Base-by-base conservation (phyloP, 1,140 invertebrate genomes). In the Papilio polyxenes region DNA sequence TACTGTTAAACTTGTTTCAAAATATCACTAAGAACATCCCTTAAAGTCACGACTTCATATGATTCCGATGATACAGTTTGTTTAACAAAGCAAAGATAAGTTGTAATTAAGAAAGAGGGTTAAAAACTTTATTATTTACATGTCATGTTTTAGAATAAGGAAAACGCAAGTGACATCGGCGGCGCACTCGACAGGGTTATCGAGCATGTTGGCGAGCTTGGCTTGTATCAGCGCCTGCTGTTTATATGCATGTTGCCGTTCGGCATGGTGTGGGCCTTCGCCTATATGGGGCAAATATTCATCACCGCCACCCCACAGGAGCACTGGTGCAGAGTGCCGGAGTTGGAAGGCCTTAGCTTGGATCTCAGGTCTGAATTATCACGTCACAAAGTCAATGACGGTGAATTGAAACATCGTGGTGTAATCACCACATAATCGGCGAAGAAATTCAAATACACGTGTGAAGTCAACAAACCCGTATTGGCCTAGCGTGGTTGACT, bases 221-320 rank as follows among this genome's bases (percentile, higher is more conserved):
- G 91, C 3, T 69, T 82, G 0, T 92, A 92, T 81, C 91, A 92
- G 82, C 79, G 84, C 15, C 17, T 88, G 75, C 86, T 92, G 6
- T 91, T 90, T 77, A 13, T 87, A 9, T 81, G 81, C 1, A 88
- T 92, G 88, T 40, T 88, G 74, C 90, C 90, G 0, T 90, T 92
- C 82, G 87, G 88, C 15, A 37, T 89, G 31, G 80, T 84, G 15
- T 91, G 86, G 87, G 79, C 89, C 0, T 90, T 91, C 56, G 83
- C 85, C 44, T 90, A 92, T 79, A 86, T 88, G 80, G 85, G 87
- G 0, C 91, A 91, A 81, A 91, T 92, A 89, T 92, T 92, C 81
- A 83, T 91, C 1, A 86, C 88, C 0, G 89, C 88, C n/a, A 91
- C 90, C 0, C 89, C 90, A 3, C 87, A 90, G 77, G 81, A 90